phyloP scores from a whole-genome alignment of 2,888 invertebrate species.

The Phalera bucephala region DNA sequence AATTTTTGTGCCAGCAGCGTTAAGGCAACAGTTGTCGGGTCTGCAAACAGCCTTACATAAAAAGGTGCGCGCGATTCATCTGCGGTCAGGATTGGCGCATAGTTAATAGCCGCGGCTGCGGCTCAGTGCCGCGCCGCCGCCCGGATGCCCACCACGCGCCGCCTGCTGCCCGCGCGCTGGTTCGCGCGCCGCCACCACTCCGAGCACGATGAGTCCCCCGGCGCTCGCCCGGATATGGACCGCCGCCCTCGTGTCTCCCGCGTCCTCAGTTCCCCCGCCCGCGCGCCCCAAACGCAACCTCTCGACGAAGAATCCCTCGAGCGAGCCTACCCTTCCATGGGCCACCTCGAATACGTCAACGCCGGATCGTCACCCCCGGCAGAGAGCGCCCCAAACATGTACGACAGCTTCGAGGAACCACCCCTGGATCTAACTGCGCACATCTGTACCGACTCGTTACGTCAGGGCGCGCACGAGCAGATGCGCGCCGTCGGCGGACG shows the following conservation, averaged over 20 bases:
- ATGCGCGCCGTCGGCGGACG: slow-evolving; percentile 87
- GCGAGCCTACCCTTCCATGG: slow-evolving; percentile 86
- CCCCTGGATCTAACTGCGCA: slow-evolving; percentile 87
- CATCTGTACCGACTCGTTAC: slow-evolving; percentile 88
- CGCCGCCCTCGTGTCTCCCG: slow-evolving; percentile 55
- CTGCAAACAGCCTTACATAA: slow-evolving; percentile 36
- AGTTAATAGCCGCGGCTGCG: slow-evolving; percentile 42
- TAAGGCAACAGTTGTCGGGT: slow-evolving; percentile 18
- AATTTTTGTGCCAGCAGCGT: neutral
- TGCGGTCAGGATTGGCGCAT: slow-evolving; percentile 59
- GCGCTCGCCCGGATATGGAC: slow-evolving; percentile 48
- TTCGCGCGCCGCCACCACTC: slow-evolving; percentile 54
- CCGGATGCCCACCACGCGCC: slow-evolving; percentile 73
- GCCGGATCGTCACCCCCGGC: slow-evolving; percentile 91
- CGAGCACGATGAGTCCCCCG: slow-evolving; percentile 43
- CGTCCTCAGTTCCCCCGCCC: slow-evolving; percentile 52
- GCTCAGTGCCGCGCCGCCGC: slow-evolving; percentile 56
- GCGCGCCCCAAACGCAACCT: slow-evolving; percentile 37
- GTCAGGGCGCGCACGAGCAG: slow-evolving; percentile 88
- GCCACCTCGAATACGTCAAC: slow-evolving; percentile 90
- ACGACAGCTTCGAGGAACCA: slow-evolving; percentile 91
- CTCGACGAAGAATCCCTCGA: slow-evolving; percentile 81
- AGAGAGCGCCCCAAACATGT: slow-evolving; percentile 91
- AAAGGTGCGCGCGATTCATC: slow-evolving; percentile 61
- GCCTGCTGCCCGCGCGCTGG: slow-evolving; percentile 67